Conservation (phyloP, 2,113 vertebrate genomes). For the Onychostoma macrolepis region DNA sequence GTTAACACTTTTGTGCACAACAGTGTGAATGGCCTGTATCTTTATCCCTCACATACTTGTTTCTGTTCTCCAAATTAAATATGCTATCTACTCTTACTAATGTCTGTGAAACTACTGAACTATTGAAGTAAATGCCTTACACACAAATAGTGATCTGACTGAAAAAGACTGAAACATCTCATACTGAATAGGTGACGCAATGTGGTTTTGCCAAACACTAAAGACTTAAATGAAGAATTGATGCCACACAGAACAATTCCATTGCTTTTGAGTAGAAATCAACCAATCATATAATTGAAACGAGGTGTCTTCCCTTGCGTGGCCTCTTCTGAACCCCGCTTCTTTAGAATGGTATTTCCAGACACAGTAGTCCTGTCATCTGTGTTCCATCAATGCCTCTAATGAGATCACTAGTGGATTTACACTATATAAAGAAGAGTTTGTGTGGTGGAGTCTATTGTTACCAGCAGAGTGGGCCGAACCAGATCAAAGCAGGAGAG, state of each 20-base stretch:
- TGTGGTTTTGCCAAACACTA: background rate
- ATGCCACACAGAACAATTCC: conserved; percentile 7
- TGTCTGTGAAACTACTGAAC: background rate
- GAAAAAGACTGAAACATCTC: background rate
- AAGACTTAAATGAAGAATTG: conserved; percentile 12
- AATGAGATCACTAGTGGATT: conserved; percentile 54
- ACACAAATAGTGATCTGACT: background rate
- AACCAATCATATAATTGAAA: conserved; percentile 44
- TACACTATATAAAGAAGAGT: conserved; percentile 44
- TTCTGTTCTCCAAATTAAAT: background rate
- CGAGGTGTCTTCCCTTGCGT: conserved; percentile 29
- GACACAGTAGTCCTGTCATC: conserved; percentile 45
- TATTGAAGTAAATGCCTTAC: background rate
- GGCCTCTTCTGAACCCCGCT: conserved; percentile 21
- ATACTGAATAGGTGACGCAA: conserved; percentile 11
- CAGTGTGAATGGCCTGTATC: background rate
- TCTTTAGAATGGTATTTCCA: conserved; percentile 45
- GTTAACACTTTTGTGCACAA: background rate
- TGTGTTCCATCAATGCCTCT: conserved; percentile 48
- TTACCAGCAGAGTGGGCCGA: conserved; percentile 24
- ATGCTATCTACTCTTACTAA: background rate
- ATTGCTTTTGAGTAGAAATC: conserved; percentile 31
- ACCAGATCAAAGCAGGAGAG: conserved; percentile 15
- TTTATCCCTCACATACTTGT: background rate
- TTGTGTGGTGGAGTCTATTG: conserved; percentile 38